phyloP scores from a whole-genome alignment of 2,797 vertebrate genomes.

The Lagodon rhomboides region DNA sequence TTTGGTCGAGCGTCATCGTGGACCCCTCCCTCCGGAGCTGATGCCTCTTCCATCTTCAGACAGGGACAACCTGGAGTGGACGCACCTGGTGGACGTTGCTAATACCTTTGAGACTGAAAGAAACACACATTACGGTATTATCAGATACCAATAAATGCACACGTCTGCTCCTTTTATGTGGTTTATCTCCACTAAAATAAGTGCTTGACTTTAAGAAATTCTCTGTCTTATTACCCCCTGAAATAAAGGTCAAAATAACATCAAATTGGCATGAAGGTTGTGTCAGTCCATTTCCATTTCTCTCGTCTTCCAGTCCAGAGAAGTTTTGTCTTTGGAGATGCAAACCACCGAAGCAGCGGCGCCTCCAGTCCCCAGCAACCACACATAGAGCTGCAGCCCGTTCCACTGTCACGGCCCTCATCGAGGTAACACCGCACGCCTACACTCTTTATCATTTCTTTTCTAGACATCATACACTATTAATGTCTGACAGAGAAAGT shows the following conservation, averaged over 20 bases:
- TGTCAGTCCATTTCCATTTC: background rate
- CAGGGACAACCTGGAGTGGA: constrained; percentile 93
- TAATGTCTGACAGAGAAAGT: background rate
- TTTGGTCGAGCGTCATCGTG: constrained; percentile 93
- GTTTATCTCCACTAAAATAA: background rate
- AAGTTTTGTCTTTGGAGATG: constrained; percentile 94
- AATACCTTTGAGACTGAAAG: constrained; percentile 95
- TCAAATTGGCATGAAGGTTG: background rate
- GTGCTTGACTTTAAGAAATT: background rate
- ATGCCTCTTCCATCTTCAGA: constrained; percentile 96
- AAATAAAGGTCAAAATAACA: background rate
- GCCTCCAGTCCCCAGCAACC: constrained; percentile 91
- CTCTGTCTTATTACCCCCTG: background rate
- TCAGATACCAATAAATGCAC: background rate
- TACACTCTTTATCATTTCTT: background rate
- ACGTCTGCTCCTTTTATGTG: background rate
- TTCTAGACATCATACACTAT: background rate
- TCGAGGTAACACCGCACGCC: constrained; percentile 85
- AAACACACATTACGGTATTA: constrained; percentile 77
- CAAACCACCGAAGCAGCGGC: constrained; percentile 91
- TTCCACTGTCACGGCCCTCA: constrained; percentile 89
- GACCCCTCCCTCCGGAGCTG: constrained; percentile 90
- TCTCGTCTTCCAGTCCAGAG: constrained; percentile 89
- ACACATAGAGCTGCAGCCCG: constrained; percentile 91
- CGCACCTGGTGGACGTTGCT: constrained; percentile 97